Conservation (phyloP, 2,113 vertebrate species). For the Leucopsar rothschildi region DNA sequence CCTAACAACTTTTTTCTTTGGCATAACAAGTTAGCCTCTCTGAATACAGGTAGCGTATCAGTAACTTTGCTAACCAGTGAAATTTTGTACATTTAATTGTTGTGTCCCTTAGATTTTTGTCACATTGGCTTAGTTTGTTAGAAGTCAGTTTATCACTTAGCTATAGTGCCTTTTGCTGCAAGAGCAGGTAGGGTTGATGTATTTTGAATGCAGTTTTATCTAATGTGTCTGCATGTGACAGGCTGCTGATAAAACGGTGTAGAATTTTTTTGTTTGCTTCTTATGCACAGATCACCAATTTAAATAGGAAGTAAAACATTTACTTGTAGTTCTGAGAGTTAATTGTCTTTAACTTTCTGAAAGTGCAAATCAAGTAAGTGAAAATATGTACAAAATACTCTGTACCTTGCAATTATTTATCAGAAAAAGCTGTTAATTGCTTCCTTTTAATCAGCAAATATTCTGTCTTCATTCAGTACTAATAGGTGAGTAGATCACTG, state of each 20-base stretch:
- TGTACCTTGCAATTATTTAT: not conserved
- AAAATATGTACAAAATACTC: not conserved
- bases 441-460: not conserved
- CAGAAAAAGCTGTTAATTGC: not conserved
- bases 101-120: not conserved
- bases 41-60: not conserved
- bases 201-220: not conserved
- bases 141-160: not conserved
- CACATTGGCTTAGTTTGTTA: not conserved
- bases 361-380: not conserved
- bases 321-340: not conserved
- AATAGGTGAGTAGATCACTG: not conserved
- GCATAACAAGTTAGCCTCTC: not conserved
- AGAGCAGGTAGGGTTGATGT: not conserved
- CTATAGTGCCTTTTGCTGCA: not conserved
- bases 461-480: not conserved
- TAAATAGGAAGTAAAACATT: not conserved
- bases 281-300: not conserved
- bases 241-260: not conserved
- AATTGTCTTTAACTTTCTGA: not conserved
- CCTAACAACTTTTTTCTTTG: not conserved
- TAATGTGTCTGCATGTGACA: not conserved
- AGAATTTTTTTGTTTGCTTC: not conserved
- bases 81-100: fast-evolving
- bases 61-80: not conserved